Evolutionary conservation across 2,113 vertebrate genomes (phyloP), one percentile per base, ranked within the genome.

Genomic region (Prunella himalayana): DNA sequence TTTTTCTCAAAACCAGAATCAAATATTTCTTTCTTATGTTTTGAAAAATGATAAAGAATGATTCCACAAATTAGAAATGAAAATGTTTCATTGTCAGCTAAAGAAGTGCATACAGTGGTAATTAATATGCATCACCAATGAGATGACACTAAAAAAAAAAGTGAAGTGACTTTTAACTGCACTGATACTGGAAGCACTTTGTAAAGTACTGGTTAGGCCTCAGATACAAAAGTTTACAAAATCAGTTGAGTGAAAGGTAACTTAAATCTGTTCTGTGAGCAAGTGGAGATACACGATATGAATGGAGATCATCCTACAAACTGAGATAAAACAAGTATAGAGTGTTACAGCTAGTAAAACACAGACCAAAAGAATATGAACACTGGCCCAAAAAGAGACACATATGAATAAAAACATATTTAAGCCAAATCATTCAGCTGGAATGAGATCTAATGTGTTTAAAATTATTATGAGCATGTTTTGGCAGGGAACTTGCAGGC

Each of bases 241-340:
- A n/a, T 45, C 6, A 41, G 4, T 31, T 31, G 24, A 49, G 77
- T 45, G 20, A 85, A 59, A 82, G 2, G 9, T 59, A 20, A 75
- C 25, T 71, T 53, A 30, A 68, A 5, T 7, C 9, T 64, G 0
- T 0, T 41, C 15, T 45, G 1, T 42, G 13, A 54, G 11, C 7
- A 76, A n/a, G 15, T 27, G 8, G 23, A 68, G 15, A 47, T 31
- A 45, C 2, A 54, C 51, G 2, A 31, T 39, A 41, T 20, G 7
- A 69, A 42, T 25, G n/a, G 17, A 28, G 11, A 37, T 22, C 31
- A 20, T 33, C 11, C 21, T 33, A 57, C 19, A 70, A 69, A 75
- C 4, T 23, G 21, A 53, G 20, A 50, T 42, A 35, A 86, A 81
- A 49, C 5, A 59, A 90, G 4, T 37, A 57, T 11, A 11, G 5